Base-by-base conservation (phyloP, 1,140 invertebrate species). In the Ceratina australensis region DNA sequence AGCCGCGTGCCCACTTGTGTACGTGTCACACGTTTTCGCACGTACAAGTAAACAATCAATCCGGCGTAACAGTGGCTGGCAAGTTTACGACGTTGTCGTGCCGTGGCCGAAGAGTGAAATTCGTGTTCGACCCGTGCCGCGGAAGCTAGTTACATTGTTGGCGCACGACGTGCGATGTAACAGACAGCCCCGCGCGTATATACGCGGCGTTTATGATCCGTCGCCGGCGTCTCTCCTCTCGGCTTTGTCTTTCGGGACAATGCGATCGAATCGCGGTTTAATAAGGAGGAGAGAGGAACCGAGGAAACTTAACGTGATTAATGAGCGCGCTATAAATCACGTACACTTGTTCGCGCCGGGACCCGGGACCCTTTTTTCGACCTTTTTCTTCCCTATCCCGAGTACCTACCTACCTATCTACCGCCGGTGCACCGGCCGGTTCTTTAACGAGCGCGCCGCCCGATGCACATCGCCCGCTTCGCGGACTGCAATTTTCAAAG, bases 311-410 rank as follows among this genome's bases (percentile, higher is more conserved):
- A 84, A 84, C 72, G 74, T 81, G 82, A 85, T 85, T 85, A 85
- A 85, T 69, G 82, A 84, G 68, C 78, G 54, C 82, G 74, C 83
- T 78, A 81, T 85, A 84, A 85, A 85, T 85, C 83, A 85, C 78
- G 82, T 59, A 56, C 72, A 73, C 67, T 80, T 78, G 72, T 85
- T 82, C 79, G 20, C 66, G 15, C 68, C 64, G 61, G 72, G 16
- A 54, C 52, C 52, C 52, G 33, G 33, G 64, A 80, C 75, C 69
- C 78, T 83, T 83, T 80, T 80, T 86, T 60, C 24, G 26, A 65
- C 60, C 66, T 68, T 42, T 42, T 42, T 42, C 33, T 42, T 42
- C 5, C 33, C 33, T 42, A 42, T 42, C 33, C 33, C 33, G 33
- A 42, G 33, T 42, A 42, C 33, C 33, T 42, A 42, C 33, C 28